These are phyloP conservation scores for Antennarius maculatus DNA, from an alignment of 2,797 vertebrate species.

Conservation along the genomic window DNA sequence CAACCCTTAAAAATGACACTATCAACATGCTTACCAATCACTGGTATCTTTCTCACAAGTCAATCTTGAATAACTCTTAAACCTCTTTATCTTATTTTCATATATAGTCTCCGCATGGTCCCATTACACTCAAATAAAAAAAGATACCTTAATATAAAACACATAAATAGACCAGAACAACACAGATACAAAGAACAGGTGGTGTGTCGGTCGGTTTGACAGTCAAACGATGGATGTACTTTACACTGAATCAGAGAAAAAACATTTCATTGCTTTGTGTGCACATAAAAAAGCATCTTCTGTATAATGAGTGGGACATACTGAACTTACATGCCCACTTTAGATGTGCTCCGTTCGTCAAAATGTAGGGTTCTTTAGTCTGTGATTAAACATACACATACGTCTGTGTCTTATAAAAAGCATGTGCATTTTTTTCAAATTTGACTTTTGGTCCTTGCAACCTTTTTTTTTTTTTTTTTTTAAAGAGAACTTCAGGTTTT, in stretches of 20 bases:
- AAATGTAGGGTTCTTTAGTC: conserved; percentile 18
- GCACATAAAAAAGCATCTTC: conserved; percentile 55
- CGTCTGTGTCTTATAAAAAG: conserved; percentile 32
- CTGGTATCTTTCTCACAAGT: conserved; percentile 15
- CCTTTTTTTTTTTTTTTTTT: neutral
- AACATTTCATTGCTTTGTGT: conserved; percentile 51
- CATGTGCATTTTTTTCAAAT: conserved; percentile 5
- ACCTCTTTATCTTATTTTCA: conserved; percentile 8
- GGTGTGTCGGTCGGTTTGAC: conserved; percentile 29
- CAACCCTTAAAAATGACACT: conserved; percentile 12
- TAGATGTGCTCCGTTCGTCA: conserved; percentile 35
- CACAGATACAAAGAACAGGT: conserved; percentile 72
- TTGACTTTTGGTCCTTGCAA: conserved; percentile 40
- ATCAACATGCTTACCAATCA: conserved; percentile 4
- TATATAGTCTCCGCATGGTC: conserved; percentile 62
- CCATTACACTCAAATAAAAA: conserved; percentile 69
- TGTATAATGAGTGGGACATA: conserved; percentile 9
- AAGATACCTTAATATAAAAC: conserved; percentile 78
- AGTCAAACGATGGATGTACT: conserved; percentile 40
- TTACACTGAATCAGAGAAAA: conserved; percentile 46
- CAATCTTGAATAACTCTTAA: conserved; percentile 34
- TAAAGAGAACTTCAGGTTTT: conserved; percentile 4
- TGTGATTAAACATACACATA: conserved; percentile 23
- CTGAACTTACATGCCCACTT: conserved; percentile 27
- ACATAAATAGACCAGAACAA: conserved; percentile 80